phyloP scores from a whole-genome alignment of 2,113 vertebrate species.

The Bos taurus region DNA sequence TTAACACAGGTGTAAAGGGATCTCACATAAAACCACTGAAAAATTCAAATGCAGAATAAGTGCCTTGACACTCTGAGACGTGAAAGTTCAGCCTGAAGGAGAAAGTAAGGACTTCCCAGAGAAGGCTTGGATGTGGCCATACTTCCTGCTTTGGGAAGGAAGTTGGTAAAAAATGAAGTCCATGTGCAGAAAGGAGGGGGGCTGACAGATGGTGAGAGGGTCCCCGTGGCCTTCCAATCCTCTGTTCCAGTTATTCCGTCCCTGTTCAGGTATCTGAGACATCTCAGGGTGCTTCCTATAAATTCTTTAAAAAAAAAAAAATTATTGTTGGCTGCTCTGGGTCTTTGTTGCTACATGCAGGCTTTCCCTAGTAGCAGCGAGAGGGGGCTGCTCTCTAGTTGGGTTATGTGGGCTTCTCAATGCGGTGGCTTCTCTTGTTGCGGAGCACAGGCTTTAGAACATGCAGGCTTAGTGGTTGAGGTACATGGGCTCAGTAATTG shows the following conservation, averaged over 20 bases:
- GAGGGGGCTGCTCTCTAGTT: neutral
- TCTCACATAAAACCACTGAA: neutral
- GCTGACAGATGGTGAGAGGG: neutral
- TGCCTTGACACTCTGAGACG: neutral
- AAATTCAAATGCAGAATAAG: neutral
- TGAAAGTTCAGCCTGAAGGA: neutral
- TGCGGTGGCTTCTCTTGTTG: neutral
- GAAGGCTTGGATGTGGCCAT: neutral
- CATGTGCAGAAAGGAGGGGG: neutral
- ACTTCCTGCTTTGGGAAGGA: neutral
- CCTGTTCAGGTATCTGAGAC: neutral
- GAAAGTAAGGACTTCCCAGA: neutral
- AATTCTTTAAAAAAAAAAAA: neutral
- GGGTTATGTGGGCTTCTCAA: neutral
- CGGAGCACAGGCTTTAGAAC: neutral
- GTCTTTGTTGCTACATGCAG: neutral
- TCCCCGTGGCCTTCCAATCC: accelerated
- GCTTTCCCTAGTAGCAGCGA: neutral
- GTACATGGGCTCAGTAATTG: neutral
- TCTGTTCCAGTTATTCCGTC: neutral
- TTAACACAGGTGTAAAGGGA: neutral
- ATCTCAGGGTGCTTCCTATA: neutral
- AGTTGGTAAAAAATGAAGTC: neutral
- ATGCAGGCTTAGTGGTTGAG: neutral
- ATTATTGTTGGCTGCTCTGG: neutral